phyloP scores from a whole-genome alignment of 2,113 vertebrate genomes.

The Varanus komodoensis region DNA sequence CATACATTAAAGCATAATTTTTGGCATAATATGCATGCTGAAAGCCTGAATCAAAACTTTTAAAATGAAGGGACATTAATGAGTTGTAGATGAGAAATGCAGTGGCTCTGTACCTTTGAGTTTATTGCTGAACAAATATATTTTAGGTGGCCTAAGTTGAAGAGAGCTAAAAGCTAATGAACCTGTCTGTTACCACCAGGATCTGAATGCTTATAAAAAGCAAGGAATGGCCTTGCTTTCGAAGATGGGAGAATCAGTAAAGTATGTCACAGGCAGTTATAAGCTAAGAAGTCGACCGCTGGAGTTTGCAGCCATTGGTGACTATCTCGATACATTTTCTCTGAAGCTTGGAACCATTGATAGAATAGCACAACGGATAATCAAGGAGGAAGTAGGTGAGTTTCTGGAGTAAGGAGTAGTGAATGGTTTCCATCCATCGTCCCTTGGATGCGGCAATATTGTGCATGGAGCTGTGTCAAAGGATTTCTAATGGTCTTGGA shows the following conservation, averaged over 20 bases:
- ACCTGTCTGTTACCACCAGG: slow-evolving; percentile 73
- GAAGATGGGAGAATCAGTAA: slow-evolving; percentile 95
- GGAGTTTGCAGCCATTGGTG: slow-evolving; percentile 91
- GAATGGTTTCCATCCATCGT: neutral
- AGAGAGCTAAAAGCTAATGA: neutral
- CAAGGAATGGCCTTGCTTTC: slow-evolving; percentile 92
- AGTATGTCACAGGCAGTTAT: slow-evolving; percentile 93
- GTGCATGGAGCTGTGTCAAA: neutral
- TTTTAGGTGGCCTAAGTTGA: neutral
- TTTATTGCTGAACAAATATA: neutral
- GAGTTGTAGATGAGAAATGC: neutral
- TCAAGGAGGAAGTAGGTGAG: slow-evolving; percentile 95
- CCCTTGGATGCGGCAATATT: neutral
- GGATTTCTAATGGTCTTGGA: neutral
- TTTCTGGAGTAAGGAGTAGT: neutral
- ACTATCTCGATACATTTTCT: slow-evolving; percentile 93
- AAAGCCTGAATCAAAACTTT: neutral
- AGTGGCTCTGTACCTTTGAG: neutral
- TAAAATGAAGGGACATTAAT: too few species aligned
- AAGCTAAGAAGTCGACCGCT: slow-evolving; percentile 90
- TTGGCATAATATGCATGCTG: neutral
- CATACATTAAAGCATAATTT: neutral
- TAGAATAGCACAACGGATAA: slow-evolving; percentile 95
- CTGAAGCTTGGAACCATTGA: slow-evolving; percentile 97
- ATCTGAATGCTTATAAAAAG: slow-evolving; percentile 93